Evolutionary conservation across 2,888 invertebrate species (phyloP).

Genomic region (Noctua comes): DNA sequence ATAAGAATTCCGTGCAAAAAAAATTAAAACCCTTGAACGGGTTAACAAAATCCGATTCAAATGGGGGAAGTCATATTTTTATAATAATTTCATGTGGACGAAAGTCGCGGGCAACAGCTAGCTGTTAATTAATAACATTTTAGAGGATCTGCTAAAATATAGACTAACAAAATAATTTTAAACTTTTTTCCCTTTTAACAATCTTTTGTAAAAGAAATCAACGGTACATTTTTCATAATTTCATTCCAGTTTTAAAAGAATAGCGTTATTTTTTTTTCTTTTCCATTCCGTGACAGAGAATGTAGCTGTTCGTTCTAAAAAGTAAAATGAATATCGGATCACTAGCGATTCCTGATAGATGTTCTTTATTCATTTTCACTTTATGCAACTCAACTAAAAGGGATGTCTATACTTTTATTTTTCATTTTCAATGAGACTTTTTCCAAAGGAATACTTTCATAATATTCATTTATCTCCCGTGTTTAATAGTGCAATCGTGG

Average conservation of each 20-base stretch:
- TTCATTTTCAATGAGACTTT: neutral
- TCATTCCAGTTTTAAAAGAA: slow-evolving; percentile 33
- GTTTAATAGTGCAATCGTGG: neutral
- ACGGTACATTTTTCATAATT: slow-evolving; percentile 11
- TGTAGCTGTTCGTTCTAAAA: slow-evolving; percentile 30
- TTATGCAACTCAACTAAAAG: slow-evolving; percentile 37
- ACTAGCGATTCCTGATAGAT: slow-evolving; percentile 42
- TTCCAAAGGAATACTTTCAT: neutral
- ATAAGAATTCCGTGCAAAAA: no score
- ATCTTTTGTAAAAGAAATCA: slow-evolving; percentile 5
- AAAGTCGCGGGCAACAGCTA: neutral
- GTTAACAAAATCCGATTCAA: no score
- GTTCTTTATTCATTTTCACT: slow-evolving; percentile 60
- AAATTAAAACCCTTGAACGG: no score
- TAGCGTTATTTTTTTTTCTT: slow-evolving; percentile 37
- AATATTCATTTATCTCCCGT: neutral
- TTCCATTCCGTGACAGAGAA: slow-evolving; percentile 33
- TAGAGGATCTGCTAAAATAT: neutral
- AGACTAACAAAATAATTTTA: neutral
- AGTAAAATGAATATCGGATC: slow-evolving; percentile 53
- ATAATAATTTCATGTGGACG: no score
- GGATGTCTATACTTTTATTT: neutral
- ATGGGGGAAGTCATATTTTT: no score
- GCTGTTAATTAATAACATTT: neutral
- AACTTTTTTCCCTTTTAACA: neutral